Base-by-base conservation (phyloP, 2,797 vertebrate genomes). In the Etheostoma nigrum region DNA sequence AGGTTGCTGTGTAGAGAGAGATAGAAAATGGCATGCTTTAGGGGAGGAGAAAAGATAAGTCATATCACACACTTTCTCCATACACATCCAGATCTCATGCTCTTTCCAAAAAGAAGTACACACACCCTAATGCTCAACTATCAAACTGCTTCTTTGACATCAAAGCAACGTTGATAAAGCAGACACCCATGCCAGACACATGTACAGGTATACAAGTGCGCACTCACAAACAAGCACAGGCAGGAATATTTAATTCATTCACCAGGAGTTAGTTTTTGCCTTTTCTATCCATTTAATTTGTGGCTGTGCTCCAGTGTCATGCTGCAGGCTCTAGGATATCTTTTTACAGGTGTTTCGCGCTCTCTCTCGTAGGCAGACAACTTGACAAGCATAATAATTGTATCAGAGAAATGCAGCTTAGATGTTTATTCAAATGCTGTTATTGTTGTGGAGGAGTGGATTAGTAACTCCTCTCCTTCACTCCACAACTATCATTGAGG, bases 161-260 rank as follows among this genome's bases (percentile, higher is more conserved):
- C 86, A 92, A 92, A 91, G 84, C 53, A 69, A 67, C 83, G 75
- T 69, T 73, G 77, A 90, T 82, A 74, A 78, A 86, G 70, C 85
- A 80, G 66, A 83, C 71, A 71, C 58, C 55, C 67, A 63, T 78
- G 73, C 65, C 75, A 64, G 52, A 74, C 64, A 66, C 74, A 79
- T 25, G 75, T 55, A 54, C 61, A 55, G 58, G 54, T 63, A 49
- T 45, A 66, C 64, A 36, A 19, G 36, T n/a, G 23, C 52, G 6
- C 61, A 61, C 55, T 63, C 52, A 74, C 74, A 84, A 57, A 80
- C 67, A 79, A 72, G 27, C 62, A 55, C 42, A 72, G 36, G 18
- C 61, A 65, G 49, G 27, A 76, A 63, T 68, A 76, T 86, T 72
- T 73, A 73, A 82, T 78, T 61, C 40, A 83, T 81, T 83, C 71